Conservation (phyloP, 37 sponge, comb jelly and placozoan genomes). For the Dysidea cf. avara region DNA sequence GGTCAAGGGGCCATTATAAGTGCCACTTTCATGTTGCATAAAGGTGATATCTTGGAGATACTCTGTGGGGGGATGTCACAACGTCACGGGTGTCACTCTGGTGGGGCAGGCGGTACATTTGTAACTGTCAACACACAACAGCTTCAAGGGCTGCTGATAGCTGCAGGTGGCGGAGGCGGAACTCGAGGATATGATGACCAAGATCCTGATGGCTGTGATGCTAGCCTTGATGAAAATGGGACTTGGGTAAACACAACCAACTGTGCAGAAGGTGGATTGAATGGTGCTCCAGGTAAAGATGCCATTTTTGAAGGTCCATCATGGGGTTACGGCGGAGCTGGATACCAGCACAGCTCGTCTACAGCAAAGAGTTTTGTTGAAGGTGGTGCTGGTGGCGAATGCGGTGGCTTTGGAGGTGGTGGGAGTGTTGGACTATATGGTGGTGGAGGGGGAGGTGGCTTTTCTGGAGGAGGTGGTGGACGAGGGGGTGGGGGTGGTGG, state of each 20-base stretch:
- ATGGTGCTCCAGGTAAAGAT: constrained; percentile 61
- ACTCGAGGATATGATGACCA: constrained; percentile 52
- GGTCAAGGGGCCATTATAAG: constrained; percentile 65
- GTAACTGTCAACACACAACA: constrained; percentile 51
- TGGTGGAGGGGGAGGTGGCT: constrained; percentile 72
- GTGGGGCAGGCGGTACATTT: constrained; percentile 77
- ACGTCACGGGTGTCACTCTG: constrained; percentile 36
- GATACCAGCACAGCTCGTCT: constrained; percentile 41
- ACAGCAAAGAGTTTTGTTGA: constrained; percentile 45
- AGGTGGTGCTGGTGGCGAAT: constrained; percentile 60
- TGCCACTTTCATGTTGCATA: constrained; percentile 48
- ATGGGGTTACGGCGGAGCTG: constrained; percentile 77
- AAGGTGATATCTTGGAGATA: constrained; percentile 54
- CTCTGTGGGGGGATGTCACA: constrained; percentile 64
- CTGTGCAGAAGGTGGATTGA: constrained; percentile 43
- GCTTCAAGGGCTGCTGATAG: constrained; percentile 46
- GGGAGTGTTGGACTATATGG: constrained; percentile 71
- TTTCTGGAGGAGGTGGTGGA: constrained; percentile 69
- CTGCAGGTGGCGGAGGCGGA: constrained; percentile 78
- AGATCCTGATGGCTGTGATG: constrained; percentile 65
- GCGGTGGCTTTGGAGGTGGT: constrained; percentile 79
- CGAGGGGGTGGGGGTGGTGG: constrained; percentile 73
- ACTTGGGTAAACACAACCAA: constrained; percentile 34
- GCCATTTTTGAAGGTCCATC: constrained; percentile 39
- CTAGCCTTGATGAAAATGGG: constrained; percentile 53